phyloP scores from a whole-genome alignment of 2,888 invertebrate genomes.

The Clistopyga incitator region DNA sequence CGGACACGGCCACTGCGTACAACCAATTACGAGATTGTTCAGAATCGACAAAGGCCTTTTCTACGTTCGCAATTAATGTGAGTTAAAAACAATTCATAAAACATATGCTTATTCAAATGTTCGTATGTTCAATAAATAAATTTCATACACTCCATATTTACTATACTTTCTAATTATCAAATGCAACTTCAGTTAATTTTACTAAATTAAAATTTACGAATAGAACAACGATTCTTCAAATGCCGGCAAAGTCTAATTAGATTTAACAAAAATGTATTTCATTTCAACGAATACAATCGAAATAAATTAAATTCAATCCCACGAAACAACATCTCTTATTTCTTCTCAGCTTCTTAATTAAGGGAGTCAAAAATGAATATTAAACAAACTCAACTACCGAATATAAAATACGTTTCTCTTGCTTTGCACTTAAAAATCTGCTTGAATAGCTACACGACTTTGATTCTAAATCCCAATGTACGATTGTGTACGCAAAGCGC shows the following conservation, averaged over 20 bases:
- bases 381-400: too few species aligned
- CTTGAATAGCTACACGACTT: neutral
- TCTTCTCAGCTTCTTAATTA: too few species aligned
- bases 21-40: slow-evolving; percentile 40
- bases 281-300: too few species aligned
- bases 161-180: neutral
- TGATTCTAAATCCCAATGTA: slow-evolving; percentile 53
- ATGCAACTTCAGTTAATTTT: neutral
- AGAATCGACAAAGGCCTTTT: slow-evolving; percentile 11
- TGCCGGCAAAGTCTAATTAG: too few species aligned
- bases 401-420: neutral
- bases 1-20: slow-evolving; percentile 16
- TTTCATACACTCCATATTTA: neutral
- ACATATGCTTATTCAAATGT: too few species aligned
- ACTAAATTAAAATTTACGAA: too few species aligned
- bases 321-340: too few species aligned
- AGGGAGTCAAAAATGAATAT: neutral
- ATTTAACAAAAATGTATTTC: too few species aligned
- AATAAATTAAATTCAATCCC: too few species aligned
- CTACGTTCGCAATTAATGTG: neutral
- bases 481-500: slow-evolving; percentile 11
- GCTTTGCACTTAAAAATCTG: neutral
- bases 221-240: too few species aligned
- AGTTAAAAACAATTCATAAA: too few species aligned
- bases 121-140: too few species aligned